Evolutionary conservation across 2,888 invertebrate species (phyloP), one percentile per base, ranked within the genome.

Genomic region (Clostera curtula): DNA sequence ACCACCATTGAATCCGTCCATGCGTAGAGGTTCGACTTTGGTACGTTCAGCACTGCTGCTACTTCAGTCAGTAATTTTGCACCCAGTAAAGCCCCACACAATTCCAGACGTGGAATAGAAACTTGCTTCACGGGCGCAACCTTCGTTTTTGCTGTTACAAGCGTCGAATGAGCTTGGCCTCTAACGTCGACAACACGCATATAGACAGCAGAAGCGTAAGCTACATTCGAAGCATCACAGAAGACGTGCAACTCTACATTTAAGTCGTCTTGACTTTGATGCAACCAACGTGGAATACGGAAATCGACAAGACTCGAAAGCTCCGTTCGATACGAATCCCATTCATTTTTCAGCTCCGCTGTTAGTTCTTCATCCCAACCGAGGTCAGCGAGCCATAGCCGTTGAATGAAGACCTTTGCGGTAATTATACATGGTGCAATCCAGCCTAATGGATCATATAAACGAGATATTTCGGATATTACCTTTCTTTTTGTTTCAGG

Each of bases 361-460:
- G 29, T n/a, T 2, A 29, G 11, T 5, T 41, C 37, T 4, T 46
- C 41, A 27, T 50, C 53, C 53, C 53, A 54, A 1, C 19, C 40
- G 11, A 18, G n/a, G 4, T 18, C 24, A n/a, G 17, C 12, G 10
- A 24, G 4, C 24, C 24, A 18, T 15, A 24, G 32, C 27, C 3
- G 43, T 46, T 4, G 37, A 25, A 8, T 50, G 16, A 53, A 42
- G 5, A 49, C 25, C 21, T 56, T 51, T 1, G 44, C 38, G 8
- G 12, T 33, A 8, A 50, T 33, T 1, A 54, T 36, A 2, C 10
- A 19, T 3, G 46, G 50, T 1, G 49, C 42, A 2, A 49, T 24
- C 50, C 54, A 56, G 0, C 54, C 56, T 0, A 51, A 11, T 1
- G 53, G 53, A 22, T 51, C 47, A 24, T 40, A 55, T 13, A 16